Base-by-base conservation (phyloP, 2,888 invertebrate species). In the Limenitis arthemis region DNA sequence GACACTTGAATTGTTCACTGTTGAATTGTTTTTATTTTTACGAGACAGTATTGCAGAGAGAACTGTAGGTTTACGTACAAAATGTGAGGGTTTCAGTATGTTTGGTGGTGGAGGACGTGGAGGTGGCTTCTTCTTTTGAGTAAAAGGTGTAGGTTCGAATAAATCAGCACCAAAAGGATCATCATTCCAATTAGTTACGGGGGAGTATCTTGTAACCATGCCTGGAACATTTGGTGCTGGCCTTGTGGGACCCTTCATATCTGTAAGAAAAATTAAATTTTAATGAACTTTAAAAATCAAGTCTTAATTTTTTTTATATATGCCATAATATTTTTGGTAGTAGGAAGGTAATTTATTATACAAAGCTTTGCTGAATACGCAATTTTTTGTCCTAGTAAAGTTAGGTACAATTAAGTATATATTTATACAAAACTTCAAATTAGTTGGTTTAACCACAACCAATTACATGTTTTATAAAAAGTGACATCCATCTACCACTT, bases 41-140 rank as follows among this genome's bases (percentile, higher is more conserved):
- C 87, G 73, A 46, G 79, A 69, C 51, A 86, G 66, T 1, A 87
- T 62, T 6, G 81, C 78, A 4, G 81, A 70, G 2, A 87, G 69
- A 12, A 86, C 85, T 58, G 86, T 87, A 6, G 86, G 87, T 68
- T 66, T 86, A 58, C 86, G 77, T 55, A 79, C 77, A 58, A 86
- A 89, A 76, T 78, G 89, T 63, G 82, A 82, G 63, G 88, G 88
- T 62, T 69, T 82, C 30, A 56, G 66, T 8, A 70, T 63, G 54
- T 88, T 73, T 3, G 92, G 92, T 56, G 92, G 92, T 50, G 93
- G 92, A 5, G 92, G 92, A 34, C 92, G 78, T 5, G 92, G 92
- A 5, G 92, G 92, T 33, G 92, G 91, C 69, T 90, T 91, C 67
- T 91, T 92, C 72, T 91, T 92, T 58, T 88, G 88, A 28, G 70